Evolutionary conservation across 2,797 vertebrate genomes (phyloP), one percentile per base, ranked within the genome.

Genomic region (Pangasius mekongensis): DNA sequence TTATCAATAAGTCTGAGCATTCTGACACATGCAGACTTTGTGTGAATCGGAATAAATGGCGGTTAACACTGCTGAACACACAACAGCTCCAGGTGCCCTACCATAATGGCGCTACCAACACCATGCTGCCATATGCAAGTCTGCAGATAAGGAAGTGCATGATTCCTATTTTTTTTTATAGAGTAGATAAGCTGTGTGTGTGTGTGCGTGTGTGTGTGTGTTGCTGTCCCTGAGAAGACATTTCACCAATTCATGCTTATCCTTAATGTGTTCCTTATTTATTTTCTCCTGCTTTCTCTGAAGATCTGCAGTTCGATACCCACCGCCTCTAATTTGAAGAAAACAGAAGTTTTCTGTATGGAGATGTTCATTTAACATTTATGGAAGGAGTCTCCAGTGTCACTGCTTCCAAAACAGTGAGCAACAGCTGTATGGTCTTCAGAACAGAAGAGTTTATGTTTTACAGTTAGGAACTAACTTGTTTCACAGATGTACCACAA

Each of bases 221-320:
- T 58, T n/a, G 22, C 6, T 11, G 6, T 54, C 24, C 36, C 76
- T 86, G 58, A 78, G 39, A 76, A 77, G 2, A 49, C 56, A 22
- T 86, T 86, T 78, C 60, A 66, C 20, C 62, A 10, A 49, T 67
- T 82, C 52, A 69, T 81, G 14, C 24, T 56, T 78, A 80, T 86
- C 64, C 85, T 66, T 60, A 54, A 52, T 8, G 16, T 76, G 36
- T 77, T 43, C 8, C 76, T 16, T 83, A 90, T 83, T 83, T 91
- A 77, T 56, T 86, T 88, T 74, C 47, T 20, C 24, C 73, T 20
- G n/a, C 36, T 69, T 52, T 87, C 87, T 71, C 87, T 49, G 76
- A 90, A 93, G 88, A 94, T 93, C 91, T 91, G 87, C 88, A 85
- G 93, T 93, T 90, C 86, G 87, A 77, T n/a, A 76, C 73, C 39